A percentile compares a stretch with the other conserved stretches of the same genome.
Conservation (phyloP, 2,797 vertebrate species). For the Myotis myotis region DNA sequence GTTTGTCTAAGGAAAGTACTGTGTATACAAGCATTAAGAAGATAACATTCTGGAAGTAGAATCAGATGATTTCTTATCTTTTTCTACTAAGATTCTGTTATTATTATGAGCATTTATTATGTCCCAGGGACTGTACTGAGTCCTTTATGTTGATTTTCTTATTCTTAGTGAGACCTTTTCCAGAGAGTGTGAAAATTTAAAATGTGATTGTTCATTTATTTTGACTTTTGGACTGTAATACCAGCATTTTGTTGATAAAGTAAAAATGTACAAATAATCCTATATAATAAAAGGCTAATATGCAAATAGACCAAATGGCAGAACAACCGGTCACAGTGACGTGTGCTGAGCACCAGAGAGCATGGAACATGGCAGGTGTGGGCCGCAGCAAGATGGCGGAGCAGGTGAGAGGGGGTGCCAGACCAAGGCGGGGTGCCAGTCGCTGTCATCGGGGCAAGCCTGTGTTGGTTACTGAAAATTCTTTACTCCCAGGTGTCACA, state of each 20-base stretch:
- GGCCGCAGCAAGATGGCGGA: too few species aligned
- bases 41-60: conserved; percentile 12
- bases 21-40: not conserved
- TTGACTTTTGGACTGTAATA: not conserved
- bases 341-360: too few species aligned
- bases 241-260: not conserved
- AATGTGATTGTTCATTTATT: conserved; percentile 21
- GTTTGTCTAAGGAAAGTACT: not conserved
- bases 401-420: too few species aligned
- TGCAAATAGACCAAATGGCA: too few species aligned
- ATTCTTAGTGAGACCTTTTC: not conserved
- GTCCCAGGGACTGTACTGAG: not conserved
- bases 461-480: too few species aligned
- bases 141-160: conserved; percentile 16
- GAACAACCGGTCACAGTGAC: too few species aligned
- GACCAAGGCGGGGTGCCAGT: too few species aligned
- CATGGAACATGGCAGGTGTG: too few species aligned
- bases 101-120: not conserved
- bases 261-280: not conserved
- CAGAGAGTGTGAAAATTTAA: conserved; percentile 2
- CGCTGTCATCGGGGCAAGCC: too few species aligned
- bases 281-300: too few species aligned
- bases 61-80: conserved; percentile 1
- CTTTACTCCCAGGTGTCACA: too few species aligned
- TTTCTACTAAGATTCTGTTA: not conserved